Percentiles rank a stretch among this genome's conserved stretches.
These are phyloP conservation scores for Pygathrix nemaeus DNA, from an alignment of 2,113 vertebrate species.

Conservation along the genomic window DNA sequence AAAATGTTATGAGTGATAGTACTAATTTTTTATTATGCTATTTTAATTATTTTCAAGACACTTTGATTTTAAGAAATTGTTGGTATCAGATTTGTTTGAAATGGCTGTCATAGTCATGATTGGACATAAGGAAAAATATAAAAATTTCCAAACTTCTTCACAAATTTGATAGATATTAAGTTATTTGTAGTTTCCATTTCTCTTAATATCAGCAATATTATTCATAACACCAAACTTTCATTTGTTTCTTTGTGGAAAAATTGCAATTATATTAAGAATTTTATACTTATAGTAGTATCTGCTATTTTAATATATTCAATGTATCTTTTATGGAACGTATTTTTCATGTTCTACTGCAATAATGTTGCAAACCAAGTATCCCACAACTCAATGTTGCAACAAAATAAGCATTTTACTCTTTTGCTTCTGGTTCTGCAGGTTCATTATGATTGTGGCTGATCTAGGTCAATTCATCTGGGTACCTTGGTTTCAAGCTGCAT, in stretches of 20 bases:
- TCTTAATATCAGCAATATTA: not conserved
- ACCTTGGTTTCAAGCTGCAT: not conserved
- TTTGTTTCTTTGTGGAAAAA: not conserved
- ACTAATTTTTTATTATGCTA: not conserved
- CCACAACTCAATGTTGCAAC: not conserved
- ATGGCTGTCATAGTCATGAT: not conserved
- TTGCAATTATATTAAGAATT: not conserved
- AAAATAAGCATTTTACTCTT: not conserved
- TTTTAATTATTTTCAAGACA: not conserved
- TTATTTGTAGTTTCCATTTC: not conserved
- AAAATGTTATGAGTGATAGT: not conserved
- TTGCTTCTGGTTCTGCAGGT: not conserved
- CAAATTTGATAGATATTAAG: not conserved
- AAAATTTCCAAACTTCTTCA: not conserved
- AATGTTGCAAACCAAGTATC: not conserved
- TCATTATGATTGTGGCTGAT: not conserved
- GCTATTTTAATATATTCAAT: not conserved
- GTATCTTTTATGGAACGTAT: not conserved
- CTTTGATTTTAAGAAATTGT: conserved; percentile 2
- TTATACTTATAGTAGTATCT: not conserved
- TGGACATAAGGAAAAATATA: not conserved
- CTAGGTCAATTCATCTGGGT: not conserved
- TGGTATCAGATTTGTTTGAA: not conserved
- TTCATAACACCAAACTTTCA: not conserved
- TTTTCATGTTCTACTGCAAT: not conserved